These are phyloP conservation scores for Ochropleura plecta DNA, from an alignment of 2,888 invertebrate species.

Conservation along the genomic window DNA sequence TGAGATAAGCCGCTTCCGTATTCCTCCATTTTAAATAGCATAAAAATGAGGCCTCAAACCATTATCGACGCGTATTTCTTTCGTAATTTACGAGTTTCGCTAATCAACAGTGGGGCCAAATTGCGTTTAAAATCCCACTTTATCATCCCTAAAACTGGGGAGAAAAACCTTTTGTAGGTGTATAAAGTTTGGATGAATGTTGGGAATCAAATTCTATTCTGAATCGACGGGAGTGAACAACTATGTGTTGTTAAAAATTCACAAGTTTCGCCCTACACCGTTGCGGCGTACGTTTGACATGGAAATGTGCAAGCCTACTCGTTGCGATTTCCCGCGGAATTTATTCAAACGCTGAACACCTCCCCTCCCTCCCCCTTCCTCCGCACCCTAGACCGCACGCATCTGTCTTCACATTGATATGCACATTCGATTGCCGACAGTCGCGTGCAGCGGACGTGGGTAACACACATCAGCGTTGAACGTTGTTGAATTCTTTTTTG, in stretches of 20 bases:
- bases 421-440: constrained; percentile 83
- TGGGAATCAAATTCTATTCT: constrained; percentile 62
- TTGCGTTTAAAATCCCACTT: constrained; percentile 62
- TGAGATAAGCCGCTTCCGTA: constrained; percentile 81
- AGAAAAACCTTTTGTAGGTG: constrained; percentile 45
- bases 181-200: constrained; percentile 54
- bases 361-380: constrained; percentile 44
- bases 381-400: constrained; percentile 69
- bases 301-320: constrained; percentile 84
- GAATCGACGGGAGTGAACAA: constrained; percentile 66
- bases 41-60: constrained; percentile 67
- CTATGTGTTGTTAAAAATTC: constrained; percentile 84
- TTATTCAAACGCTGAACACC: constrained; percentile 79
- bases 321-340: constrained; percentile 80
- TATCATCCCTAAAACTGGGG: constrained; percentile 49
- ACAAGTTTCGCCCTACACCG: constrained; percentile 72
- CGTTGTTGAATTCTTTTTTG: constrained; percentile 41
- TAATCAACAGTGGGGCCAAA: constrained; percentile 67
- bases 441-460: constrained; percentile 71
- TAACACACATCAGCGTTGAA: constrained; percentile 66
- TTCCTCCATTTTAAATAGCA: constrained; percentile 65
- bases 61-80: constrained; percentile 73
- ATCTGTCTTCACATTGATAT: constrained; percentile 82
- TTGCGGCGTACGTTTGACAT: constrained; percentile 85
- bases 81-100: constrained; percentile 71